Evolutionary conservation across 2,888 invertebrate species (phyloP).

Genomic region (Drosophila algonquin): DNA sequence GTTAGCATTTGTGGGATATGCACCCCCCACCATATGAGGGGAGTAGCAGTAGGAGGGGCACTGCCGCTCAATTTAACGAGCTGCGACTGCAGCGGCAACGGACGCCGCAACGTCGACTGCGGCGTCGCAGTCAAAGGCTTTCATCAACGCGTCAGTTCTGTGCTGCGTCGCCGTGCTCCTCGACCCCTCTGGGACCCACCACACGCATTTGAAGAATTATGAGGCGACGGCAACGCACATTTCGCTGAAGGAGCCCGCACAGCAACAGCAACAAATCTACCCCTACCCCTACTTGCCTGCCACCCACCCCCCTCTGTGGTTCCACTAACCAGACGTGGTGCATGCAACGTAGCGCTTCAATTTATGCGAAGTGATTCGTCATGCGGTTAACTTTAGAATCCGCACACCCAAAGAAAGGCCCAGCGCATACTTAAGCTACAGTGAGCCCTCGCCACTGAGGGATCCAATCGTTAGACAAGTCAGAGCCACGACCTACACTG

Average conservation of each 20-base stretch:
- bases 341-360: conserved; percentile 79
- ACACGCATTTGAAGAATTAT: conserved; percentile 76
- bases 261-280: conserved; percentile 43
- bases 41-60: conserved; percentile 27
- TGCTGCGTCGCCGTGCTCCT: background rate
- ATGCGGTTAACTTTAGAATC: conserved; percentile 80
- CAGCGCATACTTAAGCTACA: conserved; percentile 37
- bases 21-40: conserved; percentile 10
- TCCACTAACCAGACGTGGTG: conserved; percentile 60
- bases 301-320: conserved; percentile 8
- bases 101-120: conserved; percentile 10
- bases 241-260: conserved; percentile 65
- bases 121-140: conserved; percentile 58
- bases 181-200: conserved; percentile 52
- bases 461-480: background rate
- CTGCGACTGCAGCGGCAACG: conserved; percentile 42
- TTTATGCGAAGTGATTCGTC: conserved; percentile 80
- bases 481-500: background rate
- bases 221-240: conserved; percentile 72
- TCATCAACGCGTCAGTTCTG: conserved; percentile 51
- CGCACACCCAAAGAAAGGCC: conserved; percentile 54
- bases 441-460: background rate
- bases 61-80: conserved; percentile 71
- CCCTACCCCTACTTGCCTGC: conserved; percentile 3
- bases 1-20: conserved; percentile 48